Evolutionary conservation across 2,113 vertebrate genomes (phyloP), one percentile per base, ranked within the genome.

Genomic region (Chaetops frenatus): DNA sequence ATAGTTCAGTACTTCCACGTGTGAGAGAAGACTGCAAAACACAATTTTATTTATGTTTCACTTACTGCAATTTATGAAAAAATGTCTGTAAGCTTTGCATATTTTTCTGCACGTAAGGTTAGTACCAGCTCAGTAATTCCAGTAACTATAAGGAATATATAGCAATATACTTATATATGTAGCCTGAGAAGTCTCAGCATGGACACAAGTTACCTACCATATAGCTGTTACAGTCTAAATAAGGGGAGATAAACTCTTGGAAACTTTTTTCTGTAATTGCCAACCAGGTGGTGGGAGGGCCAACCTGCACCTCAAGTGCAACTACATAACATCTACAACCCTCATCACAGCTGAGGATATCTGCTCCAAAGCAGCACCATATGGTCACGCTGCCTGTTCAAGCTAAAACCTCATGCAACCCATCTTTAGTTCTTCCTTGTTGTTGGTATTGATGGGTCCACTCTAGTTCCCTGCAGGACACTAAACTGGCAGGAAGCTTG

Each of bases 241-340:
- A 50, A 82, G 2, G 14, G 8, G 16, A 77, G 16, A 38, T 6
- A 83, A 81, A 81, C 6, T 11, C 74, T 38, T 29, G 62, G 60
- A 38, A 83, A 67, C 15, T 27, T 62, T 69, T 29, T 36, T n/a
- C 77, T 3, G 0, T 22, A 84, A 77, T 4, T 58, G 60, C n/a
- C 47, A 78, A 9, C 5, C 27, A 51, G 15, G 24, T 58, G 33
- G 22, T 24, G 11, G 2, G 18, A 79, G 16, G 25, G 44, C 24
- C 40, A 60, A 20, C 11, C 14, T 36, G 28, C 12, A 62, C 31
- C 58, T 61, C 28, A 61, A 48, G 18, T 15, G 8, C 54, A 90
- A 57, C n/a, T 20, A 16, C 0, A 0, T 19, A 57, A 17, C 27
- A 47, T 27, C 44, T n/a, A 51, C 25, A 74, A 13, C 11, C 6